Base-by-base conservation (phyloP, 2,888 invertebrate genomes). In the Chorisops tibialis region DNA sequence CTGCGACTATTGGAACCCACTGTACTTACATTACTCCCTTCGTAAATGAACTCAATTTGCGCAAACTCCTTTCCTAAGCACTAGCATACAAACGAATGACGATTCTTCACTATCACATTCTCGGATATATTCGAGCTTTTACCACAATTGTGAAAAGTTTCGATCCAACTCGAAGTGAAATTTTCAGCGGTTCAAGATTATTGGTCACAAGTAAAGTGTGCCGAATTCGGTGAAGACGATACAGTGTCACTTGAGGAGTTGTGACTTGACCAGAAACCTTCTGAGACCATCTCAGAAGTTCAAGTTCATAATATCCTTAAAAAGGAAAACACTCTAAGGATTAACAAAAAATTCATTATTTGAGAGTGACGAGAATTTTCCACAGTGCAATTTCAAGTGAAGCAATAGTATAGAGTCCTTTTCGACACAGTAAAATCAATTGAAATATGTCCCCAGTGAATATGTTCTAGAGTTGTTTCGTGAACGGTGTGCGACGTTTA, bases 1-100 rank as follows among this genome's bases (percentile, higher is more conserved):
- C n/a, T n/a, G n/a, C n/a, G n/a, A n/a, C n/a, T n/a, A 16, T 52
- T 38, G 52, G 37, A 52, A n/a, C 38, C 52, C 38, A 52, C 52
- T 52, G 52, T 52, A 38, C 38, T 38, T 18, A 18, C 39, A 39
- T 3, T 16, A 11, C 16, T 21, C 14, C 11, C 14, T 12, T 22
- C 38, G n/a, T 9, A 5, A 38, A n/a, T 12, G 21, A 9, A 37
- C 5, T 6, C 14, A 6, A 5, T 50, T 9, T 52, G 52, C 52
- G 52, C 52, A 52, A 38, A 38, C 52, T 52, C 52, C 16, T 21
- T 16, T 11, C 18, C 9, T 7, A 50, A 48, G 4, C n/a, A 30
- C n/a, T 52, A 38, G 21, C 19, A 52, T 38, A 37, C 11, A 3
- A 16, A 52, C 18, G 2, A 21, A 39, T 14, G n/a, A 14, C 52